phyloP scores from a whole-genome alignment of 1,140 invertebrate genomes.

The Eciton burchellii region DNA sequence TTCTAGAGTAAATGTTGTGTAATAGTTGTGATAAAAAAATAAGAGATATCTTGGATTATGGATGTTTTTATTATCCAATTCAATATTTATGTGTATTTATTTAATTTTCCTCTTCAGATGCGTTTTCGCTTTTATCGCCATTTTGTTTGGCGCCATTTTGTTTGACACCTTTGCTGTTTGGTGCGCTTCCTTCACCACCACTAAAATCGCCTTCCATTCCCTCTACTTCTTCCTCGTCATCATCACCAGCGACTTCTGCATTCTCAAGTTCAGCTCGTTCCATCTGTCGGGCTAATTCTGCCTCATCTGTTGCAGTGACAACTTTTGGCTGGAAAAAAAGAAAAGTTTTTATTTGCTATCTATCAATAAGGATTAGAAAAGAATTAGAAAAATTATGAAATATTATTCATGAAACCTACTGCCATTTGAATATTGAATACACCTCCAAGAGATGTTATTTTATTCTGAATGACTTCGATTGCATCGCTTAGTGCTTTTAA shows the following conservation, averaged over 20 bases:
- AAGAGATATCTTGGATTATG: conserved; percentile 34
- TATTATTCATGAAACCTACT: conserved; percentile 87
- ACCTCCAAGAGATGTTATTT: conserved; percentile 94
- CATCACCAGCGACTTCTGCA: conserved; percentile 96
- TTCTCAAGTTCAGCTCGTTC: conserved; percentile 97
- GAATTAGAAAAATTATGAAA: too few species aligned
- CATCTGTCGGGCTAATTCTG: conserved; percentile 96
- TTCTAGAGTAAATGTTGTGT: too few species aligned
- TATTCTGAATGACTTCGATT: conserved; percentile 94
- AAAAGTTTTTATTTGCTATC: not conserved
- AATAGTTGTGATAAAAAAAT: conserved; percentile 27
- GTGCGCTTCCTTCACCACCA: conserved; percentile 83
- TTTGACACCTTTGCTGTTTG: conserved; percentile 81
- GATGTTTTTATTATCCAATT: conserved; percentile 52
- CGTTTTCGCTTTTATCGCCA: conserved; percentile 68
- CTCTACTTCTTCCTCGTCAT: conserved; percentile 93
- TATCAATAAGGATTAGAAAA: not conserved
- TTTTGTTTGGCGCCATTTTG: conserved; percentile 72
- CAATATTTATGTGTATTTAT: conserved; percentile 6
- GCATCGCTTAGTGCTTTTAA: conserved; percentile 95
- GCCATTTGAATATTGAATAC: conserved; percentile 98
- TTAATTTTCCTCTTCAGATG: conserved; percentile 79
- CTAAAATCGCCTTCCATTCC: conserved; percentile 85
- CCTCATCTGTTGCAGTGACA: conserved; percentile 98
- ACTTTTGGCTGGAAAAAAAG: conserved; percentile 93